Evolutionary conservation across 2,797 vertebrate species (phyloP).

Genomic region (Holocentrus rufus): DNA sequence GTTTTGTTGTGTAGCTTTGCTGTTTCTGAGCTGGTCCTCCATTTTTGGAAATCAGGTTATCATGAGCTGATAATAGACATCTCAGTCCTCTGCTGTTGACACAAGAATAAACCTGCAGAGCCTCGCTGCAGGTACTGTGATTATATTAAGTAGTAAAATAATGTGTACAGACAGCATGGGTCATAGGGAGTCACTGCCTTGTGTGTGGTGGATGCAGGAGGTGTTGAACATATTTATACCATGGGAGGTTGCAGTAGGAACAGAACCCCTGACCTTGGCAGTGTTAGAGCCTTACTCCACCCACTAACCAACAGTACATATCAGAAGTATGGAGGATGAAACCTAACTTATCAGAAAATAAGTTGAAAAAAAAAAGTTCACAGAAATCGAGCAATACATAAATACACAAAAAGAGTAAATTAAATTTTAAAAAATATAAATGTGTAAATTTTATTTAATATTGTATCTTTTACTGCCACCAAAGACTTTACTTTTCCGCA

Average conservation of each 20-base stretch:
- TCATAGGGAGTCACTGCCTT: conserved; percentile 4
- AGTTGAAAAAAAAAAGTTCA: no score
- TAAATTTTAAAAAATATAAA: no score
- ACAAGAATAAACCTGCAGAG: conserved; percentile 23
- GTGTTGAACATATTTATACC: neutral
- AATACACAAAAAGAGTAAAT: no score
- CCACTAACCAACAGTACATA: neutral
- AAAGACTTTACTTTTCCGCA: no score
- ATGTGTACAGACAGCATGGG: conserved; percentile 32
- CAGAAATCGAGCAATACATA: no score
- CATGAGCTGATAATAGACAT: conserved; percentile 43
- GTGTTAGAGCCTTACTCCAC: neutral
- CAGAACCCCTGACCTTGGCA: neutral
- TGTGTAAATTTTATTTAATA: no score
- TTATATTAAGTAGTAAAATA: conserved; percentile 23
- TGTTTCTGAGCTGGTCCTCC: conserved; percentile 22
- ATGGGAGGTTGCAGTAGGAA: conserved; percentile 11
- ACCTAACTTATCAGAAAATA: no score
- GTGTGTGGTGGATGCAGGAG: conserved; percentile 6
- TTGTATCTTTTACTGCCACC: no score
- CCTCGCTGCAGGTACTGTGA: conserved; percentile 24
- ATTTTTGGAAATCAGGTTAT: conserved; percentile 22
- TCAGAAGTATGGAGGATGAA: neutral
- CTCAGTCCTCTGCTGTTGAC: conserved; percentile 28
- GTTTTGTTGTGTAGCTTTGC: conserved; percentile 40